phyloP scores from a whole-genome alignment of 2,797 vertebrate genomes.

The Tapera naevia region DNA sequence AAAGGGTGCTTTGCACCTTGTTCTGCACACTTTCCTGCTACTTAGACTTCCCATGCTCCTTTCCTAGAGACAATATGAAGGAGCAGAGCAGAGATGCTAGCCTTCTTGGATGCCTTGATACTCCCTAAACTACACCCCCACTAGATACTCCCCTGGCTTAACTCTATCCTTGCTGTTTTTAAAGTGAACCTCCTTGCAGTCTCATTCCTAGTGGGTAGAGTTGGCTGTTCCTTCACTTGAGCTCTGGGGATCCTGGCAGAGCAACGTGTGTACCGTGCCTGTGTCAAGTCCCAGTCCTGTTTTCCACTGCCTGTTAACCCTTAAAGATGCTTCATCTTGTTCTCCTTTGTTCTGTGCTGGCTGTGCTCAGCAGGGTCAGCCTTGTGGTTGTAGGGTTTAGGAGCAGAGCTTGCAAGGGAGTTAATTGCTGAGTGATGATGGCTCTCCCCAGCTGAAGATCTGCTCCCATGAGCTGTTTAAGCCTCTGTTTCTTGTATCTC shows the following conservation, averaged over 20 bases:
- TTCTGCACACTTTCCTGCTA: neutral
- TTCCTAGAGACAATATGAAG: neutral
- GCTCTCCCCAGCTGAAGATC: conserved; percentile 44
- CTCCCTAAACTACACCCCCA: neutral
- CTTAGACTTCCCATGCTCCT: neutral
- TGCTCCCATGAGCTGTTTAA: conserved; percentile 55
- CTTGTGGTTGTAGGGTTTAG: neutral
- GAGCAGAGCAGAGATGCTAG: neutral
- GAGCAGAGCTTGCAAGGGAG: neutral
- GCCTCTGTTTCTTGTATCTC: conserved; percentile 49
- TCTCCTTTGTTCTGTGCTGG: neutral
- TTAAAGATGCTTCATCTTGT: neutral
- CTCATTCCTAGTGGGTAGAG: neutral
- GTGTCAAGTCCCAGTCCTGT: neutral
- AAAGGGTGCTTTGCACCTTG: neutral
- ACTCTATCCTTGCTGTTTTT: neutral
- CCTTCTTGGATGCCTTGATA: neutral
- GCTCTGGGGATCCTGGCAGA: neutral
- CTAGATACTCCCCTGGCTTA: neutral
- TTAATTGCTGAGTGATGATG: conserved; percentile 50
- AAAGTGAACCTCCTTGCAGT: neutral
- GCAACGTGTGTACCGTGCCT: neutral
- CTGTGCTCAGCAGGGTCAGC: neutral
- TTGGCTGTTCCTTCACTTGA: neutral
- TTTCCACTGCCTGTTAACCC: conserved; percentile 44